phyloP scores from a whole-genome alignment of 1,140 invertebrate species.

The Drosophila micromelanica region DNA sequence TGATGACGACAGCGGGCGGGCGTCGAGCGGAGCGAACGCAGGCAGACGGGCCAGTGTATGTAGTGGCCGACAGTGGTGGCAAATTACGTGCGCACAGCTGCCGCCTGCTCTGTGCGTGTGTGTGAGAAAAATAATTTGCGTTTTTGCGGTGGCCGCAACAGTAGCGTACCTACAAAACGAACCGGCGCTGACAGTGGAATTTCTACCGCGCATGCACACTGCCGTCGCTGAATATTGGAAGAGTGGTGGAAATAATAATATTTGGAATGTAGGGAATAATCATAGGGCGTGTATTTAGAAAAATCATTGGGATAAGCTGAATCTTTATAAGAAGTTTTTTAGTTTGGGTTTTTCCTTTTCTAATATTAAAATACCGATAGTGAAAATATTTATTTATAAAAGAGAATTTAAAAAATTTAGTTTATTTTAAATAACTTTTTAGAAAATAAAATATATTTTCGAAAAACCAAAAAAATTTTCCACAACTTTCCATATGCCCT shows the following conservation, averaged over 20 bases:
- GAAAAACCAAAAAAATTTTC: neutral
- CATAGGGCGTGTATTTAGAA: neutral
- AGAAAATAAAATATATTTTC: neutral
- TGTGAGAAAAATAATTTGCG: constrained; percentile 63
- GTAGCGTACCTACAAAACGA: constrained; percentile 40
- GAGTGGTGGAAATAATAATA: neutral
- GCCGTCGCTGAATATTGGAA: constrained; percentile 58
- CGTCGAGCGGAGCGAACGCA: constrained; percentile 11
- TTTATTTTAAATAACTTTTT: too few relatives aligned
- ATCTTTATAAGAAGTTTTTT: too few relatives aligned
- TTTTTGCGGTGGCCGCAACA: constrained; percentile 60
- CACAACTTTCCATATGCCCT: neutral
- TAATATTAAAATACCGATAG: neutral
- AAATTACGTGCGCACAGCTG: constrained; percentile 47
- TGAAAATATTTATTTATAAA: neutral
- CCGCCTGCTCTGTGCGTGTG: constrained; percentile 27
- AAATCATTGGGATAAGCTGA: too few relatives aligned
- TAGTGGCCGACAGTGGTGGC: constrained; percentile 65
- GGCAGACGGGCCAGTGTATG: constrained; percentile 32
- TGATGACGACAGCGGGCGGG: constrained; percentile 26
- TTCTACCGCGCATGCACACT: constrained; percentile 71
- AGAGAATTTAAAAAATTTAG: neutral
- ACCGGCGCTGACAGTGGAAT: constrained; percentile 7
- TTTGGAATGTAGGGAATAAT: neutral
- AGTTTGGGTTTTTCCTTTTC: neutral